Conservation (phyloP, 1,140 invertebrate species). For the Dolichoris vasculosae region DNA sequence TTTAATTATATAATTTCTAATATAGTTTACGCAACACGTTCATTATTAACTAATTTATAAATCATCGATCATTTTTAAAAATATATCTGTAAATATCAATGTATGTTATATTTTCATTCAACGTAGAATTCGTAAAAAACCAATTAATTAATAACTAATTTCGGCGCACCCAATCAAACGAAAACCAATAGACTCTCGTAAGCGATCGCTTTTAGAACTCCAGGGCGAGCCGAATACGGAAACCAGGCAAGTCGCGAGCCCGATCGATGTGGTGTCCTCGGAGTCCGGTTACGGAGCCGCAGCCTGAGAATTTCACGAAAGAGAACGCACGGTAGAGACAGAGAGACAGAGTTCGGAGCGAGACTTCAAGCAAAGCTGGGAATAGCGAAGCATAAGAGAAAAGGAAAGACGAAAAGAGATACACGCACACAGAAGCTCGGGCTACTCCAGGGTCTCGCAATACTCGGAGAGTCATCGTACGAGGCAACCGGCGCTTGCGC, state of each 20-base stretch:
- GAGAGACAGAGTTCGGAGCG: neutral
- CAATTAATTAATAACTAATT: too few relatives aligned
- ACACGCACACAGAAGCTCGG: neutral
- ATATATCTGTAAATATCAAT: too few relatives aligned
- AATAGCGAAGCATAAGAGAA: neutral
- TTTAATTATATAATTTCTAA: too few relatives aligned
- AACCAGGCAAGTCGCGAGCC: neutral
- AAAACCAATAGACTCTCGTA: neutral
- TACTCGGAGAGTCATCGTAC: neutral
- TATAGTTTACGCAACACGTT: too few relatives aligned
- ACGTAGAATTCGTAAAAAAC: too few relatives aligned
- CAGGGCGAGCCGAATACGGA: neutral
- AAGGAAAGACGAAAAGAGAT: constrained; percentile 16
- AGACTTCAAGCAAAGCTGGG: neutral
- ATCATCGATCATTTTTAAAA: too few relatives aligned
- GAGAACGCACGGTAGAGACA: constrained; percentile 10
- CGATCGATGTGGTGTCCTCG: constrained; percentile 37
- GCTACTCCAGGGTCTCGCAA: neutral
- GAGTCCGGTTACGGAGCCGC: constrained; percentile 14
- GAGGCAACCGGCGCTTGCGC: constrained; percentile 63
- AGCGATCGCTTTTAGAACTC: neutral
- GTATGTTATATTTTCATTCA: too few relatives aligned
- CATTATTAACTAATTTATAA: too few relatives aligned
- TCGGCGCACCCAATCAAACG: neutral
- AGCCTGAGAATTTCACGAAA: neutral